Conservation (phyloP, 2,888 invertebrate genomes). For the Eurytoma californica region DNA sequence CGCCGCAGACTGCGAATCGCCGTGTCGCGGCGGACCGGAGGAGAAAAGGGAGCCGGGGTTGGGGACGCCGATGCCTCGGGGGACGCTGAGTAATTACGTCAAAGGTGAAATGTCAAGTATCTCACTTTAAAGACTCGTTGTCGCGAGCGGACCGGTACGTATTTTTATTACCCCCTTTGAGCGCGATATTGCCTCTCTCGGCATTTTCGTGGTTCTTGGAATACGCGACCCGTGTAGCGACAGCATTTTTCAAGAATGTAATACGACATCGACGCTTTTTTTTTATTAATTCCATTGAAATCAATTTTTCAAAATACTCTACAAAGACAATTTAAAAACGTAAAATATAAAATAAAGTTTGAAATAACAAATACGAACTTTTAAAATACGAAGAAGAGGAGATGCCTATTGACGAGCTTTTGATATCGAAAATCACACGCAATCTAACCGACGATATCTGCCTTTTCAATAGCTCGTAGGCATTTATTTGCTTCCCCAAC, state of each 20-base stretch:
- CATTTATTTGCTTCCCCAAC: conserved; percentile 25
- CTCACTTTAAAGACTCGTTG: conserved; percentile 44
- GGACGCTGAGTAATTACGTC: conserved; percentile 40
- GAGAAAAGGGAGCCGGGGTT: background rate
- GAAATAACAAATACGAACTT: too few species aligned
- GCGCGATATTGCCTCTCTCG: background rate
- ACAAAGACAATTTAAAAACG: too few species aligned
- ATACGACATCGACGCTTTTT: background rate
- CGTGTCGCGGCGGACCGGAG: background rate
- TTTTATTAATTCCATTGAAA: background rate
- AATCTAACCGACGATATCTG: conserved; percentile 25
- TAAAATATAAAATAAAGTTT: too few species aligned
- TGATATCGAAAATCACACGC: conserved; percentile 11
- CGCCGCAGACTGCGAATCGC: background rate
- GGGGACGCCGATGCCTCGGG: background rate
- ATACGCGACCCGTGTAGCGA: too few species aligned
- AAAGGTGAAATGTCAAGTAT: conserved; percentile 46
- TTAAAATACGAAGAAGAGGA: background rate
- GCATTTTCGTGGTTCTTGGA: background rate
- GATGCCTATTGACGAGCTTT: conserved; percentile 2
- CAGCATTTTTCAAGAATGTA: background rate
- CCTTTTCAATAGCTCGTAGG: conserved; percentile 29
- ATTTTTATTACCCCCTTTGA: conserved; percentile 37
- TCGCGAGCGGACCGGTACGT: conserved; percentile 6
- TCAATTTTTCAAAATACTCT: background rate